These are phyloP conservation scores for Drosophila mayri DNA, from an alignment of 1,140 invertebrate species.

Conservation along the genomic window DNA sequence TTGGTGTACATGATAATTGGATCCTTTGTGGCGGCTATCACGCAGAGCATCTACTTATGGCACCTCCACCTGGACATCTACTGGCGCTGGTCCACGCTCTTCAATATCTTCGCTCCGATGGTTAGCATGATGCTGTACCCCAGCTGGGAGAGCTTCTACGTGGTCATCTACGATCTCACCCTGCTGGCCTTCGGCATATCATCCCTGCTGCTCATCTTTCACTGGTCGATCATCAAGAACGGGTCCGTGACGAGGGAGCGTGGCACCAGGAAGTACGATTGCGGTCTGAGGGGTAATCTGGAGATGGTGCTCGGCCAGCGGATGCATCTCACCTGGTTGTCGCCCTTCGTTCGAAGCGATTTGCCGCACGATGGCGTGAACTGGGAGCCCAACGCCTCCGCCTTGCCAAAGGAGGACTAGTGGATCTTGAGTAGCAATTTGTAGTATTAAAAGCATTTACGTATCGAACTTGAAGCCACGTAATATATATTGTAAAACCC, in stretches of 20 bases:
- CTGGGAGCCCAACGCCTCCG: conserved; percentile 86
- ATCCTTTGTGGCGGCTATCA: conserved; percentile 88
- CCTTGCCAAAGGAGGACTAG: conserved; percentile 37
- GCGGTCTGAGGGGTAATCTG: conserved; percentile 90
- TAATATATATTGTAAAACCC: background rate
- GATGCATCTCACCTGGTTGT: conserved; percentile 91
- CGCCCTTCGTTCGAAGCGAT: conserved; percentile 91
- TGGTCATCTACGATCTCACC: conserved; percentile 89
- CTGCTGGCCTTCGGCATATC: conserved; percentile 89
- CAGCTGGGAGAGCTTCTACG: conserved; percentile 85
- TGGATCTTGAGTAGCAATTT: background rate
- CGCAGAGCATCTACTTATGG: conserved; percentile 90
- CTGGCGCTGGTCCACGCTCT: conserved; percentile 86
- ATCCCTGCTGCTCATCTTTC: conserved; percentile 89
- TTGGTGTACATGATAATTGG: conserved; percentile 91
- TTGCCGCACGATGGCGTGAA: conserved; percentile 91
- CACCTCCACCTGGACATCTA: conserved; percentile 85
- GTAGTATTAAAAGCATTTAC: conserved; percentile 12
- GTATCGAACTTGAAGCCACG: background rate
- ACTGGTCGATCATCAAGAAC: conserved; percentile 87
- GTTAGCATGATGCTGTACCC: conserved; percentile 87
- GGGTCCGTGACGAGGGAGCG: conserved; percentile 89
- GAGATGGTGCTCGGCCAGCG: conserved; percentile 89
- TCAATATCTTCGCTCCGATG: conserved; percentile 89
- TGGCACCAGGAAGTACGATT: conserved; percentile 88